Base-by-base conservation (phyloP, 2,113 vertebrate genomes). In the Bucco capensis region DNA sequence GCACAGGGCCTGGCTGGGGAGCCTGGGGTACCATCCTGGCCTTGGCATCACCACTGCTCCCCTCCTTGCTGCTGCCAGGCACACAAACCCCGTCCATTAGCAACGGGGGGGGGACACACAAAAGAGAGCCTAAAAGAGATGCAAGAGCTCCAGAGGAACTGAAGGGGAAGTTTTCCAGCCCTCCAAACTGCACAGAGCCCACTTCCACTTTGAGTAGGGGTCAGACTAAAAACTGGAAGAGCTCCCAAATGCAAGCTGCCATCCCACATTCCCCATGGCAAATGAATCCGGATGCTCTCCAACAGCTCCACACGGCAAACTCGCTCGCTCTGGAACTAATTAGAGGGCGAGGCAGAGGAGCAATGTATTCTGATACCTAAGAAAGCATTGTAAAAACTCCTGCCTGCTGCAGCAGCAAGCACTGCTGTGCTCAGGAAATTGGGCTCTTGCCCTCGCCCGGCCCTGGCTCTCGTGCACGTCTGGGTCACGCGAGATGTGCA, bases 361-460 rank as follows among this genome's bases (percentile, higher is more conserved):
- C 90, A 1, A 27, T 16, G 92, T 22, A 44, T 18, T 50, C 19
- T 38, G 92, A 94, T 66, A 89, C 10, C 72, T 47, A 27, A 58
- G 88, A 40, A 38, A 82, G 42, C 25, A 8, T 7, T 47, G 84
- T 30, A 24, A 16, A 87, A 82, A 86, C 27, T 14, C 47, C 78
- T 12, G 62, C 6, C 28, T 7, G 60, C 76, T 16, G 86, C 72
- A 0, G 69, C 75, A 53, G 77, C 69, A 61, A 83, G 75, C 90
- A 69, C 66, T 3, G 72, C 89, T 76, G 92, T 9, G 77, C 67
- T 79, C 88, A 89, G 94, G 92, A 94, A 91, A 92, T 75, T 60
- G 91, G 89, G 91, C 94, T 89, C 83, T 75, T 92, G 95, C 85
- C 93, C 93, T 95, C 9, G 6, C 10, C 85, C 61, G 3, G 15